These are phyloP conservation scores for Lampris incognitus DNA, from an alignment of 2,113 vertebrate species.

Conservation along the genomic window DNA sequence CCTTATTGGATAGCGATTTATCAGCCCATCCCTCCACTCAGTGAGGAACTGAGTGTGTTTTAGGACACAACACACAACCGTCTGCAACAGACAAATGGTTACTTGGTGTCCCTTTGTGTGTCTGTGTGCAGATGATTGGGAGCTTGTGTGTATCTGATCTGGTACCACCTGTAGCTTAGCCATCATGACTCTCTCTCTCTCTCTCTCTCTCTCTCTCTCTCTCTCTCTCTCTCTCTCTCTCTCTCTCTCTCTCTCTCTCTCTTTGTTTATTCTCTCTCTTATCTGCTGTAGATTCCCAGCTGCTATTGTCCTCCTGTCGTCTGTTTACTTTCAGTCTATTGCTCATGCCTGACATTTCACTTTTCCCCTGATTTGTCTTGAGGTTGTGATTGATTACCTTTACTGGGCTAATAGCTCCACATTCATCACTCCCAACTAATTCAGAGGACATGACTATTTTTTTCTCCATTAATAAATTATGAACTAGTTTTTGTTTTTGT, in stretches of 20 bases:
- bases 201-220: background rate
- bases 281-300: constrained; percentile 14
- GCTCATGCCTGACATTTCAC: constrained; percentile 34
- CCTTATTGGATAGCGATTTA: constrained; percentile 34
- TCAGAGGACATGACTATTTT: constrained; percentile 31
- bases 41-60: constrained; percentile 39
- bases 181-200: constrained; percentile 18
- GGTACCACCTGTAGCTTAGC: constrained; percentile 44
- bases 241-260: background rate
- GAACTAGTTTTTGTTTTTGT: constrained; percentile 25
- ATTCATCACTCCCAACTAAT: constrained; percentile 51
- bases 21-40: constrained; percentile 23
- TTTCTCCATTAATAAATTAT: background rate
- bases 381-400: constrained; percentile 54
- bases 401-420: constrained; percentile 40
- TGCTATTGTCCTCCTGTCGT: constrained; percentile 22
- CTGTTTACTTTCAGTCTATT: constrained; percentile 10
- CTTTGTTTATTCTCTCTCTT: background rate
- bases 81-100: constrained; percentile 51
- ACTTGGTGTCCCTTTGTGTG: constrained; percentile 29
- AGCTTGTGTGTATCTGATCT: constrained; percentile 37
- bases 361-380: constrained; percentile 25
- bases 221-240: background rate
- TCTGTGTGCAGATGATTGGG: background rate
- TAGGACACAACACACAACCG: constrained; percentile 27